Evolutionary conservation across 2,888 invertebrate species (phyloP), one percentile per base, ranked within the genome.

Genomic region (Drosophila buzzatii): DNA sequence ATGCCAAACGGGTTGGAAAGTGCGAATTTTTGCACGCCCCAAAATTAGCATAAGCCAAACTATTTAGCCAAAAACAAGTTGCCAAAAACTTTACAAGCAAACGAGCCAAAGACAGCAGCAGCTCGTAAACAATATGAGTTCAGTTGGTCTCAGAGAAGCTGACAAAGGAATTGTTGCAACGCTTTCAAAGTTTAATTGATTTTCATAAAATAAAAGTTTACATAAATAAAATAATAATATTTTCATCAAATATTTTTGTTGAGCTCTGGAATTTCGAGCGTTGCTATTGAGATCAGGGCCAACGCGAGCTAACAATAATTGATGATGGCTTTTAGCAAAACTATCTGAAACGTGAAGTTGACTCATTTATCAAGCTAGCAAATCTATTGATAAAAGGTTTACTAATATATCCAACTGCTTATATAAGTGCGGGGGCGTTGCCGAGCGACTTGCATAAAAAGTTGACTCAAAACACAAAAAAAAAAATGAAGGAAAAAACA

Each of bases 1-100:
- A 68, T 80, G 61, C 65, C 72, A 77, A 76, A 76, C 90, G 73
- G 79, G 90, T 89, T 89, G 89, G 91, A 91, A 90, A 90, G 90
- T 91, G 91, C 83, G 88, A 91, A 90, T 90, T 90, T 88, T 91
- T 91, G 90, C 91, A 90, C 90, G 90, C 90, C 87, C 73, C 71
- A 58, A 70, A 76, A 86, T 86, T 86, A 84, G 81, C 87, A 80
- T 83, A 73, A 70, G 55, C 68, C 67, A 31, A 65, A 53, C 44
- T 35, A 70, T 67, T 69, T 41, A 18, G 23, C 35, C 35, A 31
- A 31, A 68, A 39, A 52, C 51, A 33, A 52, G 33, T 35, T 70
- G 39, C 35, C 47, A 55, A 60, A 65, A 33, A 60, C 39, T 52
- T 42, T 20, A 47, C 49, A 44, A 0, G 1, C 16, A 41, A 53